phyloP scores from a whole-genome alignment of 2,797 vertebrate genomes.

The Liparis tanakae region DNA sequence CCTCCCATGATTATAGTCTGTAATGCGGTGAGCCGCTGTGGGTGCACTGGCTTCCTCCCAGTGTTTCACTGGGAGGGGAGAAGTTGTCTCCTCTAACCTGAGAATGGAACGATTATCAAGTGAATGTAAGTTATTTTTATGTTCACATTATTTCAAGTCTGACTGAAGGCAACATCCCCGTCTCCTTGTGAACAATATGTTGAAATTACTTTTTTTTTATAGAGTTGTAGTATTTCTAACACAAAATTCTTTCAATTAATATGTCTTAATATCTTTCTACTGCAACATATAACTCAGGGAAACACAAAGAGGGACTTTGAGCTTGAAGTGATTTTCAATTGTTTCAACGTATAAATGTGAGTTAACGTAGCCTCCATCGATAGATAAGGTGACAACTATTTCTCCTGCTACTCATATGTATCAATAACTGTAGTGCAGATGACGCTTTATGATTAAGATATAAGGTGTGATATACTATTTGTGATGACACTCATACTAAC shows the following conservation, averaged over 20 bases:
- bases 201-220: too few species aligned
- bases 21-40: constrained; percentile 30
- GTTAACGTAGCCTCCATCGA: not conserved
- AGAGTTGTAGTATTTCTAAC: not conserved
- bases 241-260: not conserved
- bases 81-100: not conserved
- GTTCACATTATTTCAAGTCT: not conserved
- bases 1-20: constrained; percentile 32
- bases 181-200: too few species aligned
- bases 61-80: constrained; percentile 13
- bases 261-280: not conserved
- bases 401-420: not conserved
- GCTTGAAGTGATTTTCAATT: not conserved
- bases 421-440: not conserved
- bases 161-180: not conserved
- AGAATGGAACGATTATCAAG: not conserved
- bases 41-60: constrained; percentile 27
- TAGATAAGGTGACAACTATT: not conserved
- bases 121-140: not conserved
- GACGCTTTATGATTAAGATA: not conserved
- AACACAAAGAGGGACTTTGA: not conserved
- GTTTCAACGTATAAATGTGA: not conserved
- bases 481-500: not conserved
- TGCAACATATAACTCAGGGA: not conserved
- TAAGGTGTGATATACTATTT: not conserved